Base-by-base conservation (phyloP, 2,797 vertebrate species). In the Rhinogobio ventralis region DNA sequence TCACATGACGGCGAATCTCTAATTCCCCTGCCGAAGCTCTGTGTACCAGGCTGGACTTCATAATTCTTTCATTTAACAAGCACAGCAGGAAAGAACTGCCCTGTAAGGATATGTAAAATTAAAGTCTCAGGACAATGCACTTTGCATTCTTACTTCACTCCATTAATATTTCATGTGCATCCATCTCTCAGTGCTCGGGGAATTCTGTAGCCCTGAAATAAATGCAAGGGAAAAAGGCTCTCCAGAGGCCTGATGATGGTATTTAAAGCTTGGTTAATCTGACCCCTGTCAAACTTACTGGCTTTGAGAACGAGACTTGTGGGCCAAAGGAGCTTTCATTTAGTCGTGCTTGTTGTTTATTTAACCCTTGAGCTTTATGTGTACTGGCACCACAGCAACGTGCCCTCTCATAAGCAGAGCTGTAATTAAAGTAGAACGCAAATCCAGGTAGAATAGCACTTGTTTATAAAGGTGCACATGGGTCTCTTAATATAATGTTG, bases 181-280 rank as follows among this genome's bases (percentile, higher is more conserved):
- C 91, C 89, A 90, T 91, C 89, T 90, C 87, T 64, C 64, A 55
- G 81, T 90, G 84, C 85, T 81, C 85, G 87, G 91, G 91, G 91
- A 93, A 90, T 91, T 87, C 81, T 86, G 87, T 71, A 81, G 81
- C 81, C 90, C 86, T 89, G 82, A 91, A 93, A 93, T 92, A 93
- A 92, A 92, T 92, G 88, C 90, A 45, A 81, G 88, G 89, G 89
- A 90, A 92, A 89, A 86, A 45, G 64, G 77, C 57, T 77, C 89
- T 84, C 88, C 68, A 5, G 86, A 84, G 90, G 79, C 69, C 57
- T 23, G 46, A 71, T 82, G 82, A 87, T 89, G 84, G 84, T 94
- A 93, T 94, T 93, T 93, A 91, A 92, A 92, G 92, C 92, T 89
- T 83, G 67, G 60, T 90, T 92, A 92, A 92, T 91, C 90, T 90